These are phyloP conservation scores for Gryllus bimaculatus DNA, from an alignment of 1,140 invertebrate species.

Conservation along the genomic window DNA sequence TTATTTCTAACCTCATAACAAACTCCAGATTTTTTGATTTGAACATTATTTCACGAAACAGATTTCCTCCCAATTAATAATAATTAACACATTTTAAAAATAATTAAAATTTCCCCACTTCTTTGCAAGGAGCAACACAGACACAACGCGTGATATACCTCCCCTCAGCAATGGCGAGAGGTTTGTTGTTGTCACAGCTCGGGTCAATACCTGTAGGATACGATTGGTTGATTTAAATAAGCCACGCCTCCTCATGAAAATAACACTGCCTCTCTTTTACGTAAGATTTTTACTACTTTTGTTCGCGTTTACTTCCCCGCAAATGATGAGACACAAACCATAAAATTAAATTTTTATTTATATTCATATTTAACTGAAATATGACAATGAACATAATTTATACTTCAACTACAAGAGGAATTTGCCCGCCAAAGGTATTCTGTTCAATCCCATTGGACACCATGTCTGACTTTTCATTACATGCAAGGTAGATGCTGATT, in stretches of 20 bases:
- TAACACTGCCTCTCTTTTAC: background rate
- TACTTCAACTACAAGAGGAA: background rate
- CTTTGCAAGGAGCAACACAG: background rate
- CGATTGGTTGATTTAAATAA: conserved; percentile 20
- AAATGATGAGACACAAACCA: background rate
- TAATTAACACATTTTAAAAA: background rate
- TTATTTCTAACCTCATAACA: background rate
- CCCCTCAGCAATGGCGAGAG: conserved; percentile 12
- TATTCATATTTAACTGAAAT: no score
- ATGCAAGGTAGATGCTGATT: conserved; percentile 39
- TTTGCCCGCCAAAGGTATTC: background rate
- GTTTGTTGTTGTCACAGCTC: conserved; percentile 20
- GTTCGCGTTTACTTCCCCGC: background rate
- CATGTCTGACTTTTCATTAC: conserved; percentile 18
- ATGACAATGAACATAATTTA: no score
- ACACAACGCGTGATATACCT: background rate
- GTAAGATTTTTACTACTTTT: background rate
- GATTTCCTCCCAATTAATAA: no score
- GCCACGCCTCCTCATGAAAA: conserved; percentile 15
- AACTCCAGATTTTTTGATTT: background rate
- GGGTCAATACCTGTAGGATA: conserved; percentile 14
- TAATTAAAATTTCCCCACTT: background rate
- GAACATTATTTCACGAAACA: background rate
- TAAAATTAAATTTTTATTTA: background rate
- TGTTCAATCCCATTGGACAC: conserved; percentile 5